phyloP scores from a whole-genome alignment of 2,113 vertebrate genomes.

The Pheucticus melanocephalus region DNA sequence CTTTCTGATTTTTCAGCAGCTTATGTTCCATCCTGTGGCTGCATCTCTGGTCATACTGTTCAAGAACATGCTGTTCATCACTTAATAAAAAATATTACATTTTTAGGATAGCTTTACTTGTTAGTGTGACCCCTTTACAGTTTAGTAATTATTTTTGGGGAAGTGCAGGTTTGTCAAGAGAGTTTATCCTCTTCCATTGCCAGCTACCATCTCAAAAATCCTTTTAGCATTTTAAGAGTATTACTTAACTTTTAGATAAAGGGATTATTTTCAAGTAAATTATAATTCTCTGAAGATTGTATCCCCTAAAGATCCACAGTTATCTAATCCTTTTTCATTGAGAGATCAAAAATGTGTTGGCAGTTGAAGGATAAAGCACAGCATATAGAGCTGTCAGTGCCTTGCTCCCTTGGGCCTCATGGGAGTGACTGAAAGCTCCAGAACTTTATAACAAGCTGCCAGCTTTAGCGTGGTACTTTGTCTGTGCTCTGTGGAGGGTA shows the following conservation, averaged over 20 bases:
- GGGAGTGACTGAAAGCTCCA: not conserved
- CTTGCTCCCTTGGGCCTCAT: not conserved
- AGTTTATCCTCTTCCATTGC: not conserved
- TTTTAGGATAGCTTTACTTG: not conserved
- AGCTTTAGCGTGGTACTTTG: not conserved
- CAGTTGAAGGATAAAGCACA: slow-evolving; percentile 13
- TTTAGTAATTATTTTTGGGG: not conserved
- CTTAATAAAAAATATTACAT: not conserved
- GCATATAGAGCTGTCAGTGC: not conserved
- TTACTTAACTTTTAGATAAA: slow-evolving; percentile 38
- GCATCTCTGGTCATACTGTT: not conserved
- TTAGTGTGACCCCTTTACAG: not conserved
- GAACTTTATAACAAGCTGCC: not conserved
- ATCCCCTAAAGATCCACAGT: slow-evolving; percentile 37
- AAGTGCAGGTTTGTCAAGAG: not conserved
- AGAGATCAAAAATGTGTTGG: slow-evolving; percentile 29
- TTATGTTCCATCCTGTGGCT: not conserved
- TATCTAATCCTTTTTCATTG: slow-evolving; percentile 37
- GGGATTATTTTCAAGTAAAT: slow-evolving; percentile 37
- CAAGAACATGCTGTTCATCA: not conserved
- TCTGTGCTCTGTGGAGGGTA: not conserved
- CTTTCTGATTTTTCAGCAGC: not conserved
- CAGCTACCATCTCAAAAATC: not conserved
- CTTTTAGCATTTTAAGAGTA: slow-evolving; percentile 18
- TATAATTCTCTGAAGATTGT: slow-evolving; percentile 41